phyloP scores from a whole-genome alignment of 2,888 invertebrate genomes.

The Mythimna loreyi region DNA sequence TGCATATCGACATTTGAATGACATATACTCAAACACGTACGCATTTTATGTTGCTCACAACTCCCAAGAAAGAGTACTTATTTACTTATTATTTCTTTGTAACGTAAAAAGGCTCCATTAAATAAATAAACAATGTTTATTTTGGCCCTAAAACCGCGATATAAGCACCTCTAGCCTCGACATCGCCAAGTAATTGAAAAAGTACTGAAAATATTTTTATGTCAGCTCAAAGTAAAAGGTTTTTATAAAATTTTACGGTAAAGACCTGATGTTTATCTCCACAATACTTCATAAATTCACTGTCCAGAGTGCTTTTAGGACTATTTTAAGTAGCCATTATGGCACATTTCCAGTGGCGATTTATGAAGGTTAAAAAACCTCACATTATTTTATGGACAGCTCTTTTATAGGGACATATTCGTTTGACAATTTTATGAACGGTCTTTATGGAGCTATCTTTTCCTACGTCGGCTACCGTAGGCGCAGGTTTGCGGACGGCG shows the following conservation, averaged over 20 bases:
- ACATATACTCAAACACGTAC: background rate
- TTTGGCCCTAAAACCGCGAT: slow-evolving; percentile 3
- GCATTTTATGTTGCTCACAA: background rate
- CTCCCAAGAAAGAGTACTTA: background rate
- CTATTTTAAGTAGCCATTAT: slow-evolving; percentile 63
- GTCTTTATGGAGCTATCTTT: background rate
- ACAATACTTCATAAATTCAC: slow-evolving; percentile 47
- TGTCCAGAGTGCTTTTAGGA: slow-evolving; percentile 49
- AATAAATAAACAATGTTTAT: slow-evolving; percentile 14
- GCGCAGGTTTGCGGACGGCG: background rate
- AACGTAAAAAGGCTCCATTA: background rate
- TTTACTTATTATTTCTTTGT: background rate
- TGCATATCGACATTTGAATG: too few relatives aligned
- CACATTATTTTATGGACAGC: slow-evolving; percentile 63
- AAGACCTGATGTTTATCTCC: slow-evolving; percentile 40
- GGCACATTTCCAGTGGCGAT: slow-evolving; percentile 53
- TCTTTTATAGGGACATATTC: slow-evolving; percentile 60
- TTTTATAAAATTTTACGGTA: slow-evolving; percentile 29
- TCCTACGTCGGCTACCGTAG: background rate
- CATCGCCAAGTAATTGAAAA: slow-evolving; percentile 31
- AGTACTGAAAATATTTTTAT: slow-evolving; percentile 40
- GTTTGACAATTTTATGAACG: slow-evolving; percentile 43
- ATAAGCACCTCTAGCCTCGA: slow-evolving; percentile 14
- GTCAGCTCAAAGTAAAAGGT: slow-evolving; percentile 29
- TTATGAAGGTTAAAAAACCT: slow-evolving; percentile 64